Percentiles rank a stretch among this genome's conserved stretches.
phyloP scores from a whole-genome alignment of 2,888 invertebrate species.

The Drosophila falleni region DNA sequence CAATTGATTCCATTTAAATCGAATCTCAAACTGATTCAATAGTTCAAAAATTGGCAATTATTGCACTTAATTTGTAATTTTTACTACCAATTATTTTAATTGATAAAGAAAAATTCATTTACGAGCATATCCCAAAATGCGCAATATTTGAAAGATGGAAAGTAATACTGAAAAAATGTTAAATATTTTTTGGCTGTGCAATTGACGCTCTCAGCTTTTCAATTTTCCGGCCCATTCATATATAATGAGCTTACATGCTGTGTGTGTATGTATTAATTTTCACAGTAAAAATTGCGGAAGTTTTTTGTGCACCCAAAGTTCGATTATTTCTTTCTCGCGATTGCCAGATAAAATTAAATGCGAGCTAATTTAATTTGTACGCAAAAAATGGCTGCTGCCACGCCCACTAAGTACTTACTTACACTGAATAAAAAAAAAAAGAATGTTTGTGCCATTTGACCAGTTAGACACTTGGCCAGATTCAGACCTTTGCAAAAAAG shows the following conservation, averaged over 20 bases:
- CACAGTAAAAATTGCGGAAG: neutral
- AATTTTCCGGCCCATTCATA: constrained; percentile 38
- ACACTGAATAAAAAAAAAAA: neutral
- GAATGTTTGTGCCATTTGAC: constrained; percentile 19
- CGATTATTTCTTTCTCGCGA: neutral
- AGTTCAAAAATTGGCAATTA: neutral
- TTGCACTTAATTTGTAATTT: constrained; percentile 1
- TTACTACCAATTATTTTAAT: neutral
- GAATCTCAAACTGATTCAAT: neutral
- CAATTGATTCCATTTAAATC: neutral
- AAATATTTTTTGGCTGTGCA: constrained; percentile 3
- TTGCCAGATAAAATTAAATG: constrained; percentile 20
- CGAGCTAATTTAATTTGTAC: constrained; percentile 15
- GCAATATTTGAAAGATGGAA: neutral
- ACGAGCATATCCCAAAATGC: neutral
- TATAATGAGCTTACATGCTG: constrained; percentile 36
- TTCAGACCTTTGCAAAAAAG: constrained; percentile 42
- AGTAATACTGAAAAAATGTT: neutral
- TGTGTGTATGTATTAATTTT: constrained; percentile 3
- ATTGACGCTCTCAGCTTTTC: constrained; percentile 22
- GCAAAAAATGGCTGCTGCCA: constrained; percentile 6
- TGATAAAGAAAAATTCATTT: constrained; percentile 3
- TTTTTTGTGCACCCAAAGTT: neutral
- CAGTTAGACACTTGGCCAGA: constrained; percentile 13
- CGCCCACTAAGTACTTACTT: constrained; percentile 14